Evolutionary conservation across 2,888 invertebrate genomes (phyloP), one percentile per base, ranked within the genome.

Genomic region (Sarcophaga caerulescens): DNA sequence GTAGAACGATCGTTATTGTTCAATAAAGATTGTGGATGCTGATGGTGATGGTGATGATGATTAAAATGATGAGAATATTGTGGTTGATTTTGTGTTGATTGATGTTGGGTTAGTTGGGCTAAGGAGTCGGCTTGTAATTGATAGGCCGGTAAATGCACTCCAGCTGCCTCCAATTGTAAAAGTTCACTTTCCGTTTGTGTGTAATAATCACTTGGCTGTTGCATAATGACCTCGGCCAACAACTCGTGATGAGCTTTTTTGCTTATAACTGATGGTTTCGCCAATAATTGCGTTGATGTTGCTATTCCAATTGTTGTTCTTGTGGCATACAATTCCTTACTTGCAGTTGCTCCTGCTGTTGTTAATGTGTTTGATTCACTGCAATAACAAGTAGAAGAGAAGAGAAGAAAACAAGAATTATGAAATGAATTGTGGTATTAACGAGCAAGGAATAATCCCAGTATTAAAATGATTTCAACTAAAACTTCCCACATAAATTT

Each of bases 131-230:
- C 87, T 73, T 85, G 90, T 47, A 88, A 85, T 87, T 89, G 89
- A 84, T 89, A 88, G 70, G 81, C 88, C 59, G 88, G 90, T 80
- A 90, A 87, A 89, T 88, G 88, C 81, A 90, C 82, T 69, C 88
- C 87, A 62, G 87, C 83, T 65, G 92, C 92, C 89, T 92, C 92
- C 79, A 92, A 87, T 84, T 92, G 93, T 87, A 93, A 89, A 88
- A 92, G 87, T 87, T 92, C 93, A 87, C 92, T 93, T 87, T 93
- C 92, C 85, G 93, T 92, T 89, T 92, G 92, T 65, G 92, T 92
- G 87, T 92, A 92, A 82, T 93, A 92, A 86, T 92, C 92, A 90
- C 91, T 89, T 78, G 92, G 91, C 84, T 91, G 92, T 87, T 91
- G 91, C 89, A 90, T 90, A 78, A 89, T 88, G 88, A 89, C 87